Base-by-base conservation (phyloP, 2,888 invertebrate genomes). In the Steinernema scapterisci region DNA sequence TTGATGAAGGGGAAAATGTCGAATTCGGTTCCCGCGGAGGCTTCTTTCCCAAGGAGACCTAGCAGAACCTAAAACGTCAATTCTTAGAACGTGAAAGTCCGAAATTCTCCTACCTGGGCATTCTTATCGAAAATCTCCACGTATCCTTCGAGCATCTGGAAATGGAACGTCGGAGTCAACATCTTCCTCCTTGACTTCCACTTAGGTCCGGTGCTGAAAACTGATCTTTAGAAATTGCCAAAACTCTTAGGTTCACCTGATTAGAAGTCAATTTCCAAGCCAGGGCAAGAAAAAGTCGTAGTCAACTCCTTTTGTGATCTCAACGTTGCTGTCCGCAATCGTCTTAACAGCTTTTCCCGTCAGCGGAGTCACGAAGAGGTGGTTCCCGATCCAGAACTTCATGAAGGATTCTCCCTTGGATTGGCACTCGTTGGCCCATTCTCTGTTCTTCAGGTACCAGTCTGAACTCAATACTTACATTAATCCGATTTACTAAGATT, bases 161-260 rank as follows among this genome's bases (percentile, higher is more conserved):
- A 90, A 82, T 89, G 89, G 80, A 89, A 89, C 2, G 89, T 87
- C 23, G 89, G 89, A 0, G 89, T 89, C 56, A 89, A 82, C 79
- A 89, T 80, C 77, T 88, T 88, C 23, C 89, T 81, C 48, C 89
- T 82, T 0, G 77, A 77, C 19, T 85, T 86, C 89, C 89, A 89
- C 81, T 89, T 89, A 9, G 80, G 79, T 7, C 89, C 89, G 72
- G 87, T 86, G 80, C 89, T 88, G 76, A 23, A 81, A n/a, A 72
- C 6, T 23, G 5, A 13, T 25, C 2, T 9, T 21, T 21, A 19
- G 52, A 11, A 1, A n/a, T 1, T 2, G 23, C 9, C 9, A 5
- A n/a, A 31, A 27, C n/a, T n/a, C n/a, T n/a, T 25, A 27, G 16
- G 13, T 3, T 31, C 16, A 78, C 88, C 88, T 88, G 16, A 88